phyloP scores from a whole-genome alignment of 1,140 invertebrate genomes.

The Schlechtendalia chinensis region DNA sequence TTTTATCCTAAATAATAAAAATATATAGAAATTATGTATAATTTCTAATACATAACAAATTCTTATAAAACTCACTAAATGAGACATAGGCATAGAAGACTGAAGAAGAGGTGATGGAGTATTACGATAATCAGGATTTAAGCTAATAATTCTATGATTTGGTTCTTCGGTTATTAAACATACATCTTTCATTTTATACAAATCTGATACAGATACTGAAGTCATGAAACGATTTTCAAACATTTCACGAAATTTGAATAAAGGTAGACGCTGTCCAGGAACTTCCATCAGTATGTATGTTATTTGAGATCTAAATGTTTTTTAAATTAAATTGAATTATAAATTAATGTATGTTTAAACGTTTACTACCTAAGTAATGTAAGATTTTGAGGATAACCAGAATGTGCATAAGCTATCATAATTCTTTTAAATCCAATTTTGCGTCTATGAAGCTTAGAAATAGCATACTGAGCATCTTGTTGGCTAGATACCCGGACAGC shows the following conservation, averaged over 20 bases:
- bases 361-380: constrained; percentile 62
- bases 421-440: constrained; percentile 82
- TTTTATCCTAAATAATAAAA: constrained; percentile 30
- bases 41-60: neutral
- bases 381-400: constrained; percentile 63
- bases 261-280: constrained; percentile 71
- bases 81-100: constrained; percentile 35
- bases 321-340: constrained; percentile 43
- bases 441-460: constrained; percentile 77
- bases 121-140: constrained; percentile 56
- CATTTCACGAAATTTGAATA: constrained; percentile 83
- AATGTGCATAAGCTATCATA: constrained; percentile 71
- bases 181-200: constrained; percentile 77
- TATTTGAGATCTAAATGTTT: constrained; percentile 59
- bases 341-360: constrained; percentile 7
- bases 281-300: constrained; percentile 66
- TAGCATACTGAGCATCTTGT: constrained; percentile 76
- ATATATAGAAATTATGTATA: neutral
- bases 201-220: constrained; percentile 74
- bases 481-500: constrained; percentile 65
- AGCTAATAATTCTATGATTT: constrained; percentile 68
- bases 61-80: constrained; percentile 23
- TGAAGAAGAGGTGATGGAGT: constrained; percentile 60
- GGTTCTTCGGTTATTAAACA: constrained; percentile 71
- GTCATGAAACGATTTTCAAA: constrained; percentile 79